Evolutionary conservation across 2,888 invertebrate genomes (phyloP).

Genomic region (Prenolepis imparis): DNA sequence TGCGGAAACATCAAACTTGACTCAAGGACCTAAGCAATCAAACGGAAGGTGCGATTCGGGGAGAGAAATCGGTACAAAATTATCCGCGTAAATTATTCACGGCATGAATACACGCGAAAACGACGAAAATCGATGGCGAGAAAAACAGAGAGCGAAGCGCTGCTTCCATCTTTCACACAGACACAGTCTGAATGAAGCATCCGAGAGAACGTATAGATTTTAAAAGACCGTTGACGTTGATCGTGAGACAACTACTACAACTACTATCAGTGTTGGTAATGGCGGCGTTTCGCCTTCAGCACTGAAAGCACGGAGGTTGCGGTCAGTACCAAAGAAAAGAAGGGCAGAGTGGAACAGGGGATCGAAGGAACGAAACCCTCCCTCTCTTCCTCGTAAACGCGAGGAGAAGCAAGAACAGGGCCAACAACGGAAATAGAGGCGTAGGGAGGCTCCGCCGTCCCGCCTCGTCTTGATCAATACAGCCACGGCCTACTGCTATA

Average conservation of each 20-base stretch:
- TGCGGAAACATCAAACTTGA: slow-evolving; percentile 57
- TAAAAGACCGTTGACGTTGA: slow-evolving; percentile 40
- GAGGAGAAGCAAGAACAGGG: slow-evolving; percentile 82
- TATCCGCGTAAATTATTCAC: slow-evolving; percentile 53
- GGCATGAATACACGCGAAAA: slow-evolving; percentile 12
- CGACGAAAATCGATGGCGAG: slow-evolving; percentile 21
- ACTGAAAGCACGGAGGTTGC: slow-evolving; percentile 65
- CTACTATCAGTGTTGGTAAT: slow-evolving; percentile 48
- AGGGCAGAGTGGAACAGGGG: slow-evolving; percentile 64
- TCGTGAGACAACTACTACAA: slow-evolving; percentile 46
- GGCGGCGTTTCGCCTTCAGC: slow-evolving; percentile 70
- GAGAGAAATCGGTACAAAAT: slow-evolving; percentile 52
- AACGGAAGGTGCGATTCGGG: slow-evolving; percentile 57
- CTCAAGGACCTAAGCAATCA: slow-evolving; percentile 65
- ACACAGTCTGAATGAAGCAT: slow-evolving; percentile 48
- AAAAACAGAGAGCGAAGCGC: slow-evolving; percentile 18
- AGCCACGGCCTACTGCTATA: slow-evolving; percentile 85
- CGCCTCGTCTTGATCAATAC: slow-evolving; percentile 86
- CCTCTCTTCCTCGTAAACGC: slow-evolving; percentile 80
- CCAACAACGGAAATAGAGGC: slow-evolving; percentile 85
- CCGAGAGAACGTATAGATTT: slow-evolving; percentile 79
- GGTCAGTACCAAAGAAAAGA: slow-evolving; percentile 65
- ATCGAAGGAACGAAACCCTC: slow-evolving; percentile 73
- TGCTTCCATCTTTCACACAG: neutral
- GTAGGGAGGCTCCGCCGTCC: slow-evolving; percentile 83